Conservation (phyloP, 2,113 vertebrate genomes). For the Poecilia latipinna region DNA sequence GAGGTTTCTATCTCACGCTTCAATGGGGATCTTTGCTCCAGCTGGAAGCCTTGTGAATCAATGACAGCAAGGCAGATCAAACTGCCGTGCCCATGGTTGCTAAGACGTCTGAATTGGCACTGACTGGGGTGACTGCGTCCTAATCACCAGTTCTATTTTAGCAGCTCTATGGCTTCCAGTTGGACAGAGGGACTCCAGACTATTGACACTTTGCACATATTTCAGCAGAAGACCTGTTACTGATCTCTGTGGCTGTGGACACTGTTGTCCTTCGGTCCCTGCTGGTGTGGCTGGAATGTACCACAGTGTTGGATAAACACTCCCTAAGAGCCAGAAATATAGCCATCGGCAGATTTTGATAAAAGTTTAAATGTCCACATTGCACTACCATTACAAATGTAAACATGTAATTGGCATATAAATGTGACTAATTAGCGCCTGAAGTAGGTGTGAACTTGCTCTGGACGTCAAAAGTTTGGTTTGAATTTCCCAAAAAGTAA, state of each 20-base stretch:
- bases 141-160: constrained; percentile 77
- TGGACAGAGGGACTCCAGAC: constrained; percentile 71
- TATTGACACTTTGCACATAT: constrained; percentile 77
- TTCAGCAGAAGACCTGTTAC: constrained; percentile 69
- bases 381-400: constrained; percentile 2
- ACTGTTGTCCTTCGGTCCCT: constrained; percentile 62
- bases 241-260: constrained; percentile 65
- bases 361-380: constrained; percentile 11
- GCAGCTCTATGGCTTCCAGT: constrained; percentile 77
- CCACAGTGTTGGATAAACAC: constrained; percentile 55
- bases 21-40: constrained; percentile 79
- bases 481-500: background rate
- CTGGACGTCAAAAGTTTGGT: constrained; percentile 7
- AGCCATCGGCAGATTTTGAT: background rate
- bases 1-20: constrained; percentile 77
- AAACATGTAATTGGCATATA: constrained; percentile 19
- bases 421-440: constrained; percentile 19
- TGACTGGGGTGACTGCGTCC: constrained; percentile 69
- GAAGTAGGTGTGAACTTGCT: constrained; percentile 28
- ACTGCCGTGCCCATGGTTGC: constrained; percentile 72
- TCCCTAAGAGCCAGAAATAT: constrained; percentile 34
- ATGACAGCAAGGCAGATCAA: constrained; percentile 78
- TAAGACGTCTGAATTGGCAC: constrained; percentile 79
- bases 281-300: constrained; percentile 59
- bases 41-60: constrained; percentile 81